Percentiles rank a stretch among this genome's conserved stretches.
Evolutionary conservation across 2,888 invertebrate species (phyloP).

Genomic region (Tenodera sinensis): DNA sequence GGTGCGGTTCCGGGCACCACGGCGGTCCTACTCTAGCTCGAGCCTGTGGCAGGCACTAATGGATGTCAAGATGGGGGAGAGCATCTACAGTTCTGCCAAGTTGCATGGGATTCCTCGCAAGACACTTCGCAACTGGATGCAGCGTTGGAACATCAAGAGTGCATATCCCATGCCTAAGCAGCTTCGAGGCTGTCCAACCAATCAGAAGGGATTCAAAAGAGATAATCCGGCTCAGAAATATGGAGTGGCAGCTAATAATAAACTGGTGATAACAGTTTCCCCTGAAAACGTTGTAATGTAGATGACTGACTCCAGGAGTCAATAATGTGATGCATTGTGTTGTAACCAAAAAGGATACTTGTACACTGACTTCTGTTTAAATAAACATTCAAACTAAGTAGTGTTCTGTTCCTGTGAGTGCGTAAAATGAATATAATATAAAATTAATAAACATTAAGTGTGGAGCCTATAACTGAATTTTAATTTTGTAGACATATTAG

Average conservation of each 20-base stretch:
- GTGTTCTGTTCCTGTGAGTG: neutral
- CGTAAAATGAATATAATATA: neutral
- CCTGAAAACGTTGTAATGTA: neutral
- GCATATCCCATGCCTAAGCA: constrained; percentile 49
- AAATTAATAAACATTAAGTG: neutral
- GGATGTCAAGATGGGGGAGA: constrained; percentile 58
- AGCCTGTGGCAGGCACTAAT: constrained; percentile 54
- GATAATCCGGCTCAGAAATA: neutral
- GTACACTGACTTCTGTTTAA: neutral
- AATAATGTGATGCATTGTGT: neutral
- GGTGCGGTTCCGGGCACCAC: neutral
- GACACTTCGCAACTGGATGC: constrained; percentile 60
- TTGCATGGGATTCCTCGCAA: constrained; percentile 58
- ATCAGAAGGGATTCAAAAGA: constrained; percentile 13
- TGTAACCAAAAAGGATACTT: neutral
- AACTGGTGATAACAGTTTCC: neutral
- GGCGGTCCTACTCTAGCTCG: constrained; percentile 5
- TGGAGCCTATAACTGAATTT: neutral
- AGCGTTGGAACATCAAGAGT: constrained; percentile 57
- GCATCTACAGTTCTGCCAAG: constrained; percentile 59
- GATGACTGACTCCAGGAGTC: neutral
- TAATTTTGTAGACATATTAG: neutral
- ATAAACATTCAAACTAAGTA: neutral
- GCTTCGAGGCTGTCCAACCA: constrained; percentile 34
- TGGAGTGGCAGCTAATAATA: neutral